Evolutionary conservation across 2,888 invertebrate species (phyloP), one percentile per base, ranked within the genome.

Genomic region (Spodoptera picta): DNA sequence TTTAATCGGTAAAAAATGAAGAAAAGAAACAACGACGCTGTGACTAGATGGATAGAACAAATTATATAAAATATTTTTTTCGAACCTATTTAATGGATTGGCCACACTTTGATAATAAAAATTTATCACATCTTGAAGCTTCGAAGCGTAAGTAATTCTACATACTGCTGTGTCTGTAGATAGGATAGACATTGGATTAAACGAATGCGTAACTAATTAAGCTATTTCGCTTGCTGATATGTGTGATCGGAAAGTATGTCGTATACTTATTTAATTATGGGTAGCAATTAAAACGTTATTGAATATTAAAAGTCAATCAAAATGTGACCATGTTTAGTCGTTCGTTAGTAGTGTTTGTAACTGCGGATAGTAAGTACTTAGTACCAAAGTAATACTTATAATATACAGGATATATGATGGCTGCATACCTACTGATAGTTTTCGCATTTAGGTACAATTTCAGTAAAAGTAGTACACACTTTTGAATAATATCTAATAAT

Each of bases 41-140:
- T 75, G 80, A 80, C 80, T 80, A 80, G 80, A 71, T 67, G 51
- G 52, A 71, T 69, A 50, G 52, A n/a, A 57, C 36, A 59, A 53
- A 52, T 52, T 9, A 36, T 7, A 9, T 5, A 46, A 14, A 58
- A 60, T 43, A 1, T 12, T 19, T 42, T 50, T 58, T 9, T 45
- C 19, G 19, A 19, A 19, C 19, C 19, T 19, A 19, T 19, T 19
- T 19, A 19, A 19, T 19, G 19, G 19, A 12, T 44, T 60, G 27
- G 14, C 48, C 24, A 67, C 60, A 47, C 24, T 43, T 44, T 6
- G n/a, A 0, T 10, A 12, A 12, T 48, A 7, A 48, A 44, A 45
- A 4, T 31, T 45, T 11, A 10, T 23, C 23, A 27, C 41, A 12
- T 6, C 4, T 48, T 5, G 27, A 19, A 19, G 19, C 19, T 19